Evolutionary conservation across 2,113 vertebrate species (phyloP).

Genomic region (Scophthalmus maximus): DNA sequence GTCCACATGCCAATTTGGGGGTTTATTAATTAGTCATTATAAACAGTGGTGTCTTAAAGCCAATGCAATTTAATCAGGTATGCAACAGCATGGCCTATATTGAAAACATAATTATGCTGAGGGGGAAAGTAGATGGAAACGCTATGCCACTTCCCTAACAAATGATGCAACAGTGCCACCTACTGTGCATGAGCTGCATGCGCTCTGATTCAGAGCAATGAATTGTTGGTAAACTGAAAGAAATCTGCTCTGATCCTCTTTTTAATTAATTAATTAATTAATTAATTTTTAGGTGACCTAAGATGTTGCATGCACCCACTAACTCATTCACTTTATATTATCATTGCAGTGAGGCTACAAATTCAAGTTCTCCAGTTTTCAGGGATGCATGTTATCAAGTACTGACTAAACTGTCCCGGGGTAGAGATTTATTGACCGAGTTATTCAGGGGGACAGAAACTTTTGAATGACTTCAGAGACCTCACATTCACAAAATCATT

Average conservation of each 20-base stretch:
- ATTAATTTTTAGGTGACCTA: neutral
- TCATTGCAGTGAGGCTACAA: neutral
- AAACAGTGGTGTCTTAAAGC: constrained; percentile 59
- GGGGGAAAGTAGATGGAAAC: neutral
- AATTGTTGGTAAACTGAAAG: neutral
- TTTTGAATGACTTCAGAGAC: neutral
- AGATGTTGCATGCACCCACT: neutral
- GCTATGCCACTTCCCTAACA: neutral
- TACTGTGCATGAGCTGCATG: constrained; percentile 50
- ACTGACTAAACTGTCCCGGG: neutral
- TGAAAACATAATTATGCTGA: constrained; percentile 60
- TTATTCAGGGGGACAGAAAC: too few relatives aligned
- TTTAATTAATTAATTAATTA: neutral
- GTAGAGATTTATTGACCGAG: neutral
- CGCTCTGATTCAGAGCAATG: neutral
- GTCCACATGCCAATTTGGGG: constrained; percentile 36
- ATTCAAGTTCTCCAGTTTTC: neutral
- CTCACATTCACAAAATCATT: neutral
- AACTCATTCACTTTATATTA: neutral
- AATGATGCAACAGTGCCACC: constrained; percentile 72
- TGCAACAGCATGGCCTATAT: constrained; percentile 70
- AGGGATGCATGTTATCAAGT: too few relatives aligned
- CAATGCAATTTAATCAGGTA: constrained; percentile 63
- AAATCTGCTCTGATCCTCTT: neutral
- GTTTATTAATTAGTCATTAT: constrained; percentile 63